A percentile compares a stretch with the other conserved stretches of the same genome.
Conservation (phyloP, 2,113 vertebrate genomes). For the Thalassarche chlororhynchos region DNA sequence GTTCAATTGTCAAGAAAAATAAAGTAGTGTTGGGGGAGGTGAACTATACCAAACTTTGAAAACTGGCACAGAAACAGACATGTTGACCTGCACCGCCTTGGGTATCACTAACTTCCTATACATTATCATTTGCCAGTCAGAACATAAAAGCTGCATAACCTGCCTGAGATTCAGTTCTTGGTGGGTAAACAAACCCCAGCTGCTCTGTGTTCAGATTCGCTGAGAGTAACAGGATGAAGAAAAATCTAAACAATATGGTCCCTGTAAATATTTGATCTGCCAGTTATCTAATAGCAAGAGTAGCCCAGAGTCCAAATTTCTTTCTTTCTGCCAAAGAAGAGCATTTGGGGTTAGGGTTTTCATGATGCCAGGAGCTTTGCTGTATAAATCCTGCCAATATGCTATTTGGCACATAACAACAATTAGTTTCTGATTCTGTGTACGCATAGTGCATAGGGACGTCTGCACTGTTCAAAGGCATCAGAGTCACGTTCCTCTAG, state of each 20-base stretch:
- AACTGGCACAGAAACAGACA: neutral
- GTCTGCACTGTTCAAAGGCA: conserved; percentile 1
- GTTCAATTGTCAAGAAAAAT: neutral
- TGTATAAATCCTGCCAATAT: conserved; percentile 52
- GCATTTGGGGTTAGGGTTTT: conserved; percentile 53
- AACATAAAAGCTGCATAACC: conserved; percentile 37
- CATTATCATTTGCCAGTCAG: neutral
- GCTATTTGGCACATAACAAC: conserved; percentile 28
- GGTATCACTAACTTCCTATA: neutral
- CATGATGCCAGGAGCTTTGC: conserved; percentile 47
- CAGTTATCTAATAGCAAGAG: conserved; percentile 57
- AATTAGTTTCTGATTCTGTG: conserved; percentile 23
- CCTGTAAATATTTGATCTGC: conserved; percentile 72
- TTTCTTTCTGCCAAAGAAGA: conserved; percentile 43
- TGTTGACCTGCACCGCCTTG: neutral
- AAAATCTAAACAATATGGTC: conserved; percentile 70
- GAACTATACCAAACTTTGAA: neutral
- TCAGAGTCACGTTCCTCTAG: neutral
- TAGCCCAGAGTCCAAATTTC: conserved; percentile 46
- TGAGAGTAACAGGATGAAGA: conserved; percentile 46
- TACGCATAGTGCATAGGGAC: neutral
- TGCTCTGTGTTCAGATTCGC: conserved; percentile 56
- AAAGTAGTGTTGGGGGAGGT: neutral
- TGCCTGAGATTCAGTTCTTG: conserved; percentile 29
- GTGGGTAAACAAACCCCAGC: conserved; percentile 50